Percentiles rank a stretch among this genome's conserved stretches.
These are phyloP conservation scores for Myopa testacea DNA, from an alignment of 2,888 invertebrate species.

Conservation along the genomic window DNA sequence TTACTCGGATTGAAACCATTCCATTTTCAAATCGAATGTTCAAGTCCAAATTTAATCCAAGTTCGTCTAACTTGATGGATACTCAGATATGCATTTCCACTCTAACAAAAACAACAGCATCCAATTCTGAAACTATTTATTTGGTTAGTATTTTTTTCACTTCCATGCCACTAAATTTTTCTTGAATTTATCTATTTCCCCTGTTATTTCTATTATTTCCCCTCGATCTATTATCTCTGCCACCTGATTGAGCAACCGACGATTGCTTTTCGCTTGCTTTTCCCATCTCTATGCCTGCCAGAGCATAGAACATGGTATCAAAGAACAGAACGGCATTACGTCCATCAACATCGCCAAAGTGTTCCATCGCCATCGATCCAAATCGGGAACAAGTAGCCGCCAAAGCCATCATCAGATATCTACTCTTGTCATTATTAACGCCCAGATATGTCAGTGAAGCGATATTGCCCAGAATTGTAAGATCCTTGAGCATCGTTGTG, in stretches of 20 bases:
- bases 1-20: too few species aligned
- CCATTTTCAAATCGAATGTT: too few species aligned
- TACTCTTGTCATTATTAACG: conserved; percentile 47
- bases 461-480: conserved; percentile 56
- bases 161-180: too few species aligned
- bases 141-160: too few species aligned
- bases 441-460: conserved; percentile 55
- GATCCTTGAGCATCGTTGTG: conserved; percentile 52
- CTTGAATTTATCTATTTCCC: too few species aligned
- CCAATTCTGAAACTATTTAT: too few species aligned
- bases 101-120: too few species aligned
- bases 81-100: too few species aligned
- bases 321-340: conserved; percentile 52
- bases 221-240: neutral
- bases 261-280: neutral
- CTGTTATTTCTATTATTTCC: neutral
- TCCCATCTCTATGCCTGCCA: conserved; percentile 46
- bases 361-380: conserved; percentile 50
- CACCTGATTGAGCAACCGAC: neutral
- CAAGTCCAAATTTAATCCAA: too few species aligned
- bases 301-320: conserved; percentile 48
- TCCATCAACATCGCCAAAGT: conserved; percentile 46
- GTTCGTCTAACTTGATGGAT: too few species aligned
- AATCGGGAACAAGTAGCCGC: conserved; percentile 50
- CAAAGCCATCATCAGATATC: conserved; percentile 53